A percentile compares a stretch with the other conserved stretches of the same genome.
These are phyloP conservation scores for Drosophila aff. DNA, from an alignment of 1,140 invertebrate species.

Conservation along the genomic window DNA sequence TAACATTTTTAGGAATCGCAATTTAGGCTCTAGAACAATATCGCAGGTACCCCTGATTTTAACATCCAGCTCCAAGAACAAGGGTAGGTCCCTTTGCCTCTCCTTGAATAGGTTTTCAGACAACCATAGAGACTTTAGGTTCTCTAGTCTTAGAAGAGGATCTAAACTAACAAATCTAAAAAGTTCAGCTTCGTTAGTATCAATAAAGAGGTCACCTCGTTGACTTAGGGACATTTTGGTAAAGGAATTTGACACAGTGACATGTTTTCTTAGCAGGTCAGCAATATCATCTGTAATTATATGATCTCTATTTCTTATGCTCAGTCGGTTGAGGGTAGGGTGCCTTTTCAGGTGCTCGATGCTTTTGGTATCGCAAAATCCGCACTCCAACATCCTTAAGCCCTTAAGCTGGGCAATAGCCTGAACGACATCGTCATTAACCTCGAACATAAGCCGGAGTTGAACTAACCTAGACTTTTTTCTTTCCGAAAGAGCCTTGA, in stretches of 20 bases:
- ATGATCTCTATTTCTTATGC: not conserved
- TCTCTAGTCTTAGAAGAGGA: constrained; percentile 5
- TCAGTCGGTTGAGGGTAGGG: not conserved
- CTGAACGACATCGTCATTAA: constrained; percentile 6
- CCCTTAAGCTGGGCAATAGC: constrained; percentile 14
- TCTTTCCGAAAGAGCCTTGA: constrained; percentile 2
- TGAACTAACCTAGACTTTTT: constrained; percentile 1
- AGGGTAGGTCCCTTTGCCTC: not conserved
- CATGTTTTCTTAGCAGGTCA: not conserved
- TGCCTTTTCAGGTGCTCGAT: constrained; percentile 5
- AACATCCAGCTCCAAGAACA: constrained; percentile 20
- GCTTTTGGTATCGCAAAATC: constrained; percentile 12
- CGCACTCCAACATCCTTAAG: constrained; percentile 17
- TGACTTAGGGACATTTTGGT: not conserved
- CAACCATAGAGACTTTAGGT: not conserved
- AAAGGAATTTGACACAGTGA: not conserved
- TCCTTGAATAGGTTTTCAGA: not conserved
- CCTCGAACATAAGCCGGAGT: constrained; percentile 11
- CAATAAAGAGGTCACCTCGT: not conserved
- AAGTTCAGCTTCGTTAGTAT: not conserved
- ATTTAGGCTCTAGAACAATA: not conserved
- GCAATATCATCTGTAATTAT: not conserved
- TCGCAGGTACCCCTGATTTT: not conserved
- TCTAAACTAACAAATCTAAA: not conserved
- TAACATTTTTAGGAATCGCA: not conserved